Conservation (phyloP, 2,113 vertebrate species). For the Monopterus albus region DNA sequence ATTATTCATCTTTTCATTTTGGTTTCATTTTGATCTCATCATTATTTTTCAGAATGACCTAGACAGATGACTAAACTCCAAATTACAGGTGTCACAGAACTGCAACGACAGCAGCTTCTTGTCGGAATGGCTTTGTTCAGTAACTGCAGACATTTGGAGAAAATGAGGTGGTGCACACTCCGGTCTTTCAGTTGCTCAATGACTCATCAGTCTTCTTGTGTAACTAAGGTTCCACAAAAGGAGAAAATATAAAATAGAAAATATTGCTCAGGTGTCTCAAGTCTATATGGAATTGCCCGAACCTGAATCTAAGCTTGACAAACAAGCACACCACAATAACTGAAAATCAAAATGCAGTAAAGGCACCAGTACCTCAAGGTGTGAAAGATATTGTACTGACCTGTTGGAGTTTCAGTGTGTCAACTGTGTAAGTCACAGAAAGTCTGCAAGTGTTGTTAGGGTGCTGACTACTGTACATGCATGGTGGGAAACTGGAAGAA, state of each 20-base stretch:
- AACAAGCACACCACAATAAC: neutral
- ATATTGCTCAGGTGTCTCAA: neutral
- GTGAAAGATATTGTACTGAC: neutral
- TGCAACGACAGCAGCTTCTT: neutral
- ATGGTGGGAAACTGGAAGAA: too few relatives aligned
- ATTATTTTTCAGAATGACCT: neutral
- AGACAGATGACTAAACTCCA: neutral
- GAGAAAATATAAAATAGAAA: too few relatives aligned
- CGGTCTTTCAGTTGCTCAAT: neutral
- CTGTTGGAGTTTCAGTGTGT: neutral
- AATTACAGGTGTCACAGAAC: slow-evolving; percentile 4
- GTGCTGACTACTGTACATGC: neutral
- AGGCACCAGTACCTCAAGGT: neutral
- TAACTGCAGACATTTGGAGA: neutral
- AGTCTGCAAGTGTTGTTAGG: too few relatives aligned
- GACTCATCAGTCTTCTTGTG: neutral
- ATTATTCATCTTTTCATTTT: slow-evolving; percentile 12
- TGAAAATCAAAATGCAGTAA: neutral
- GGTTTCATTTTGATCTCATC: neutral
- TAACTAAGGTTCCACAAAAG: neutral
- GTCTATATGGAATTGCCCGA: neutral
- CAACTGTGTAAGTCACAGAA: neutral
- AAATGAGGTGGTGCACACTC: neutral
- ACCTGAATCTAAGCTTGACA: neutral
- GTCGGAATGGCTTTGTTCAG: neutral